Base-by-base conservation (phyloP, 2,888 invertebrate genomes). In the Girardia tigrina region DNA sequence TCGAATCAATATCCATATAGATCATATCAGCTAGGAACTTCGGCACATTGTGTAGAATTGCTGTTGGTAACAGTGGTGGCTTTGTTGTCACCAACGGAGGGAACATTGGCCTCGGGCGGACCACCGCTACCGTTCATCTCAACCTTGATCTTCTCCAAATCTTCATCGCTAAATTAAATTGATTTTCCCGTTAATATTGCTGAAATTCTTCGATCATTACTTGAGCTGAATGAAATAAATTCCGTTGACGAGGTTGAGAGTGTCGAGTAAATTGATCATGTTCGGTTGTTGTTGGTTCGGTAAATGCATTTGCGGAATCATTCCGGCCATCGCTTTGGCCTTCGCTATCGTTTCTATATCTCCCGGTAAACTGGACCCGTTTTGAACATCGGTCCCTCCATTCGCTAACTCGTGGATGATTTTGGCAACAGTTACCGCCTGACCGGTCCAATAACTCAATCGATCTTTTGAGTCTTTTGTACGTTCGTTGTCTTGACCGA, bases 201-300 rank as follows among this genome's bases (percentile, higher is more conserved):
- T n/a, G n/a, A n/a, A n/a, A n/a, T n/a, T n/a, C n/a, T n/a, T n/a
- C n/a, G n/a, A n/a, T n/a, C n/a, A n/a, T 78, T 69, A 82, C 78
- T 77, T 80, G 80, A 97, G 92, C 86, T 94, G 94, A 81, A 97
- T 93, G 85, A 95, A 94, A 76, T 97, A 88, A 80, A 97, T 94
- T 76, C 97, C 97, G 85, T 98, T 98, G 85, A 98, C 93, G 78
- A 94, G 90, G 86, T 98, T 98, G 80, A 98, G 88, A 90, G 95
- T 94, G 81, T 98, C 97, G 78, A 98, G 88, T 75, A 98, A 94
- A 78, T 92, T 92, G 78, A 91, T 91, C 90, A 97, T 91, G 77
- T 94, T 92, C 70, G 97, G 97, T 77, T 94, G 92, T n/a, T n/a
- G n/a, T 85, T 95, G 94, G 80, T 77, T 71, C 69, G 29, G 76